phyloP scores from a whole-genome alignment of 2,888 invertebrate genomes.

The Diarsia mendica region DNA sequence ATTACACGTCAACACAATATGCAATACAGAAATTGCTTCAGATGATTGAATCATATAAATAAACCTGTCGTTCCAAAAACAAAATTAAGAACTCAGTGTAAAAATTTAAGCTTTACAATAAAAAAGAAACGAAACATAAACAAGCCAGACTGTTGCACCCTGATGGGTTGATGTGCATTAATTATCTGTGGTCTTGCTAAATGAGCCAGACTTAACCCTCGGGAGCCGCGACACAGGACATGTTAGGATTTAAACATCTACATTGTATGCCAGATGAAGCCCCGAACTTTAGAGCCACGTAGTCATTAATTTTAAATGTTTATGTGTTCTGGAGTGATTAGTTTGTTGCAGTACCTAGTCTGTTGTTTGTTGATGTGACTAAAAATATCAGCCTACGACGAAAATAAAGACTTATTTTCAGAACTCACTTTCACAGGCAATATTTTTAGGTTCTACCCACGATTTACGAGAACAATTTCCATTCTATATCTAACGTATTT shows the following conservation, averaged over 20 bases:
- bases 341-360: conserved; percentile 3
- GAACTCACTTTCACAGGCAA: neutral
- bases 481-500: neutral
- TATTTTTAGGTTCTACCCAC: neutral
- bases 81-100: neutral
- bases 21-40: neutral
- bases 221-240: conserved; percentile 38
- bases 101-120: neutral
- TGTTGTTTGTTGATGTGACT: conserved; percentile 8
- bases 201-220: conserved; percentile 43
- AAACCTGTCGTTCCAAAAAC: neutral
- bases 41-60: neutral
- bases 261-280: conserved; percentile 39
- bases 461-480: neutral
- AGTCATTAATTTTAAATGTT: conserved; percentile 49
- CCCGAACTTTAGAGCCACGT: conserved; percentile 40
- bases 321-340: conserved; percentile 29
- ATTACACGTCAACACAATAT: neutral
- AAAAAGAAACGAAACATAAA: conserved; percentile 16
- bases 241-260: conserved; percentile 50
- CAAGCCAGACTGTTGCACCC: conserved; percentile 40
- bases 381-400: neutral
- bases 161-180: conserved; percentile 58
- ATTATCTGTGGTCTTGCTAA: conserved; percentile 56
- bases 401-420: neutral